Conservation (phyloP, 2,888 invertebrate genomes). For the Agrilus biguttatus region DNA sequence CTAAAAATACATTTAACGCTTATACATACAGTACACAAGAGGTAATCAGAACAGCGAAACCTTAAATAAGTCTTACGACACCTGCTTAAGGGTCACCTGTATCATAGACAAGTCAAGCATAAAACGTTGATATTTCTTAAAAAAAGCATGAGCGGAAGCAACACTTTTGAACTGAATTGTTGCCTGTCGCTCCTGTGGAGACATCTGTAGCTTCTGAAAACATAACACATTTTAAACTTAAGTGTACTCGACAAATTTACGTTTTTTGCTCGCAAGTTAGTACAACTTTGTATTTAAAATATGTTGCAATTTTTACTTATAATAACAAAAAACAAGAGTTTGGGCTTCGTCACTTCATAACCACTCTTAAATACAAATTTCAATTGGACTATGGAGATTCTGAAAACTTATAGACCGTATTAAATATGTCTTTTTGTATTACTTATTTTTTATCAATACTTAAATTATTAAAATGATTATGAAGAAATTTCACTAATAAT, state of each 20-base stretch:
- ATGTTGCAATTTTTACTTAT: neutral
- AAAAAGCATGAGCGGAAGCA: constrained; percentile 38
- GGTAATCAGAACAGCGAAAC: neutral
- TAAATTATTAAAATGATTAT: too few species aligned
- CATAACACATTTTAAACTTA: constrained; percentile 8
- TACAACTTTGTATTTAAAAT: constrained; percentile 1
- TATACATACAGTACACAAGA: too few species aligned
- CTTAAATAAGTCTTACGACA: constrained; percentile 4
- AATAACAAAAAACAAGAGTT: neutral
- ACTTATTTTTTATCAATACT: too few species aligned
- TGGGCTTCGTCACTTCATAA: neutral
- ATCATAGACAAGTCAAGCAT: constrained; percentile 41
- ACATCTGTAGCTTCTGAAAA: constrained; percentile 30
- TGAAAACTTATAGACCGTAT: too few species aligned
- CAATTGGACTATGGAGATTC: too few species aligned
- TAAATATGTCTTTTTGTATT: too few species aligned
- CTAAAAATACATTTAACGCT: too few species aligned
- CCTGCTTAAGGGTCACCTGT: constrained; percentile 28
- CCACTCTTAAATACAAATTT: too few species aligned
- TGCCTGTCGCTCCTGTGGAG: constrained; percentile 26
- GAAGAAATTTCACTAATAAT: too few species aligned
- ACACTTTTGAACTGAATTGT: constrained; percentile 39
- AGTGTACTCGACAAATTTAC: neutral
- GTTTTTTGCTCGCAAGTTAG: neutral
- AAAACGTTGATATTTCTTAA: constrained; percentile 39